Conservation (phyloP, 92 coral and sea anemone genomes). For the Phenganax stokvisi region DNA sequence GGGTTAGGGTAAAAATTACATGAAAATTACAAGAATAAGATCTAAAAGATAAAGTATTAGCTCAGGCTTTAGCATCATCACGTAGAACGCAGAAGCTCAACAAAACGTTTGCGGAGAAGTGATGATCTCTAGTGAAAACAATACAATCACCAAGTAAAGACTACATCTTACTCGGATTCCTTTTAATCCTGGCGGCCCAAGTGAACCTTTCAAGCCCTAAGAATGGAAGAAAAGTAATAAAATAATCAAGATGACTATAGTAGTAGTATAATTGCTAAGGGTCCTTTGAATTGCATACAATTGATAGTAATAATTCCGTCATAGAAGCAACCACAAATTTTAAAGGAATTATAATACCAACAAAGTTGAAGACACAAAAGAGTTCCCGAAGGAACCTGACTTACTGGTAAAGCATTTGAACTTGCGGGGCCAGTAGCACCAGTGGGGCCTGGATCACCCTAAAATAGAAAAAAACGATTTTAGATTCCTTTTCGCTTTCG, state of each 20-base stretch:
- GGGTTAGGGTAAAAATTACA: background rate
- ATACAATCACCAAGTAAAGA: background rate
- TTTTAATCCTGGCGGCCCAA: slow-evolving; percentile 23
- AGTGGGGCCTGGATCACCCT: slow-evolving; percentile 38
- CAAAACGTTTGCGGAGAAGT: too few species aligned
- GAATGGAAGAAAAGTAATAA: background rate
- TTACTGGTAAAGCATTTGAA: background rate
- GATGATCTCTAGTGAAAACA: too few species aligned
- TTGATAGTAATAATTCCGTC: too few species aligned
- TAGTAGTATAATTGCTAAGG: too few species aligned
- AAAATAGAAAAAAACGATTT: background rate
- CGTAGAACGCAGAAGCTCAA: too few species aligned
- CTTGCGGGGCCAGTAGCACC: slow-evolving; percentile 13
- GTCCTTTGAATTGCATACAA: too few species aligned
- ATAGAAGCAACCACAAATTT: too few species aligned
- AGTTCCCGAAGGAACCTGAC: background rate
- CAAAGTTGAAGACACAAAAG: too few species aligned
- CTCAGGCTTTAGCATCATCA: too few species aligned
- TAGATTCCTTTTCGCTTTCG: too few species aligned
- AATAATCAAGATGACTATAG: background rate
- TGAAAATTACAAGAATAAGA: background rate
- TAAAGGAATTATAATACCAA: too few species aligned
- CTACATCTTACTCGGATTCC: slow-evolving; percentile 24
- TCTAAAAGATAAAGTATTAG: background rate
- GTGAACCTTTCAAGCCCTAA: slow-evolving; percentile 23